Conservation (phyloP, 2,797 vertebrate genomes). For the Phrynocephalus guinanensis region DNA sequence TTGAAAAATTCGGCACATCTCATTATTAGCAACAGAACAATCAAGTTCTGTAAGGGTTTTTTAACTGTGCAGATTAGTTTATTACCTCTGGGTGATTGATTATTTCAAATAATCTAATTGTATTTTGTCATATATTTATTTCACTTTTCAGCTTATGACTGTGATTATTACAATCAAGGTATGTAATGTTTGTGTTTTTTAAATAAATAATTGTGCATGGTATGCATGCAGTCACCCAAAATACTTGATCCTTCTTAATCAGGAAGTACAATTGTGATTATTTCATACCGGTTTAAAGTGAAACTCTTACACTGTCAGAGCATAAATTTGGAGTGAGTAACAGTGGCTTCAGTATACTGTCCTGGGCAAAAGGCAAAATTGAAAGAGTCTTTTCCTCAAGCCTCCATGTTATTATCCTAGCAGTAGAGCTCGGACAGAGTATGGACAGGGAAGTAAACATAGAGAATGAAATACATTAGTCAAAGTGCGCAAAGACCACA, state of each 20-base stretch:
- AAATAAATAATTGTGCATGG: slow-evolving; percentile 28
- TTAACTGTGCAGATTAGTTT: slow-evolving; percentile 16
- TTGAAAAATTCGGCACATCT: no score
- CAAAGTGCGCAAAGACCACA: no score
- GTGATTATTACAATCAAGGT: slow-evolving; percentile 99
- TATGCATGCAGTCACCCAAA: slow-evolving; percentile 13
- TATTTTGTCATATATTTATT: slow-evolving; percentile 26
- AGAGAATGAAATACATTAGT: no score
- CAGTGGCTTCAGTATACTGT: no score
- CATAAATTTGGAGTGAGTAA: neutral
- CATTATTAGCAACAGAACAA: slow-evolving; percentile 39
- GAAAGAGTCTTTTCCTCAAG: neutral
- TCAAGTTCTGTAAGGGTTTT: slow-evolving; percentile 19
- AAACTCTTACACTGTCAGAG: neutral
- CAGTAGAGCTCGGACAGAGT: no score
- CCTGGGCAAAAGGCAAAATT: neutral
- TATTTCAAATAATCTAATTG: neutral
- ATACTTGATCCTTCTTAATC: neutral
- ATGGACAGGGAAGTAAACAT: no score
- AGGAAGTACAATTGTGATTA: neutral
- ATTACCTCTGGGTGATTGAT: slow-evolving; percentile 16
- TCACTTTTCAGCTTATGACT: slow-evolving; percentile 90
- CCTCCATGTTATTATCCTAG: no score
- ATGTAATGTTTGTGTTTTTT: slow-evolving; percentile 67
- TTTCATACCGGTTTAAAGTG: neutral